Evolutionary conservation across 2,888 invertebrate species (phyloP).

Genomic region (Hypomecis punctinalis): DNA sequence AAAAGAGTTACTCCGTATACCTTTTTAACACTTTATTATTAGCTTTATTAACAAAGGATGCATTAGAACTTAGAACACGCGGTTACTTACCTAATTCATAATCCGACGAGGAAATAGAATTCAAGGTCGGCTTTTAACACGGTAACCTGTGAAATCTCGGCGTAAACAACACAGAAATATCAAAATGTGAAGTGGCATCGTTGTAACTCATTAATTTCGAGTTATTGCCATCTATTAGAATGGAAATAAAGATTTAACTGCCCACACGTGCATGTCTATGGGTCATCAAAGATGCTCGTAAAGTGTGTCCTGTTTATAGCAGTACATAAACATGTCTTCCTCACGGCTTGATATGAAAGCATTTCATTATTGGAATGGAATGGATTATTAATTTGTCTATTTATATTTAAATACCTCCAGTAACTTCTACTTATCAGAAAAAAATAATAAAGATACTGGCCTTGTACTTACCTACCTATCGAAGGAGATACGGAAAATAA

Average conservation of each 20-base stretch:
- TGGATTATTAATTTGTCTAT: background rate
- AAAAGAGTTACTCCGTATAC: conserved; percentile 57
- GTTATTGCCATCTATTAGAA: conserved; percentile 37
- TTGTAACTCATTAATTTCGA: conserved; percentile 25
- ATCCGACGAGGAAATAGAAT: conserved; percentile 18
- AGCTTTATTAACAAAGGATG: conserved; percentile 61
- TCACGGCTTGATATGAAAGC: conserved; percentile 23
- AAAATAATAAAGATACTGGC: too few species aligned
- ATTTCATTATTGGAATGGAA: conserved; percentile 27
- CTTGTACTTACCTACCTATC: too few species aligned
- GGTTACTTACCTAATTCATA: conserved; percentile 15
- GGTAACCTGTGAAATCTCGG: conserved; percentile 6
- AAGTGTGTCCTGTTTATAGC: conserved; percentile 55
- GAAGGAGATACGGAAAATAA: too few species aligned
- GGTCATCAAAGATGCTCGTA: conserved; percentile 55
- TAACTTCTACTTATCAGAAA: too few species aligned
- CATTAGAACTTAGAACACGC: conserved; percentile 40
- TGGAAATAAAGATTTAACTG: conserved; percentile 53
- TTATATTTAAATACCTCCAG: background rate
- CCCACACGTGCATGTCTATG: conserved; percentile 52
- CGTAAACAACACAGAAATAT: conserved; percentile 17
- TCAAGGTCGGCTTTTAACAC: conserved; percentile 8
- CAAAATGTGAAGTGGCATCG: conserved; percentile 25
- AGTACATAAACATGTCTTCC: conserved; percentile 37
- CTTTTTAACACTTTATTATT: conserved; percentile 67